Base-by-base conservation (phyloP, 1,140 invertebrate species). In the Trichogramma pretiosum region DNA sequence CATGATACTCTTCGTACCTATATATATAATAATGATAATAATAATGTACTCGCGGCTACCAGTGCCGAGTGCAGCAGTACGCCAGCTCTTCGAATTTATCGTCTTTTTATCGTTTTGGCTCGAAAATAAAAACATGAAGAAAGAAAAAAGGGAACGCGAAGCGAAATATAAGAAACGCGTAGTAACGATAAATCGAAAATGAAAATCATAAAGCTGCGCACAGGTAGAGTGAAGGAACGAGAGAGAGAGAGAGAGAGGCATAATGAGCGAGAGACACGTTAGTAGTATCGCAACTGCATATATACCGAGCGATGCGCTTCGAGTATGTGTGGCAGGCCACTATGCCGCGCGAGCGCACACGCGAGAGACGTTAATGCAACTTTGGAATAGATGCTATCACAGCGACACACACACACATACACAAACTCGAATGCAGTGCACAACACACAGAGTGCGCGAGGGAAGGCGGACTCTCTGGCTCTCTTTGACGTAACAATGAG, bases 401-500 rank as follows among this genome's bases (percentile, higher is more conserved):
- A 11, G n/a, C 10, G 30, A 3, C 28, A 22, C 7, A 7, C 26
- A 13, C 26, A 13, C 26, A 28, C 13, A 28, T 28, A 28, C 7
- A 7, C 7, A 28, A 28, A 28, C 26, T 7, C 13, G 7, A 13
- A 13, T 28, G 7, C 13, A 9, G 26, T 9, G 60, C 56, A 60
- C 57, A 58, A 52, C 56, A 60, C 56, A 56, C 55, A 63, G n/a
- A n/a, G n/a, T n/a, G 59, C 53, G 56, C 45, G 59, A 57, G 52
- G 51, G 53, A 52, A 57, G 63, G 65, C 64, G 50, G 42, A 61
- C 62, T 68, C 65, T 58, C 46, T 39, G 26, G 28, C n/a, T 28
- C 26, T n/a, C n/a, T n/a, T 58, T 70, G 65, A 67, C 62, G 67
- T 63, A 70, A 70, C 65, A 67, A 68, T 69, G 64, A 67, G 65